Evolutionary conservation across 2,113 vertebrate species (phyloP).

Genomic region (Hydropotes inermis): DNA sequence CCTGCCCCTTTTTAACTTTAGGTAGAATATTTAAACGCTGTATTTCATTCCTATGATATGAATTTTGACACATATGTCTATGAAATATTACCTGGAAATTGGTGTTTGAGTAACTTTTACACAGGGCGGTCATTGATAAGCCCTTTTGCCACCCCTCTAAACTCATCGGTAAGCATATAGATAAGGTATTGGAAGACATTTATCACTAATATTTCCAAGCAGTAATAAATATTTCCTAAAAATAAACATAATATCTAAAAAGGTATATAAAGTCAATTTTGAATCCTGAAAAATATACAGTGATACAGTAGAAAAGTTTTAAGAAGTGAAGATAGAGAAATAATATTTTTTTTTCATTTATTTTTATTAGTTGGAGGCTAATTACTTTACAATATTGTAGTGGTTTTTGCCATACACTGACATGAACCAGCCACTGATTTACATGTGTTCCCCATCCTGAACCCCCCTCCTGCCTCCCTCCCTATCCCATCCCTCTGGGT

Average conservation of each 20-base stretch:
- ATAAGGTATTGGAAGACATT: not conserved
- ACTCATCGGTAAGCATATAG: not conserved
- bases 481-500: too few relatives aligned
- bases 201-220: not conserved
- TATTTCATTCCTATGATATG: not conserved
- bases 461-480: too few relatives aligned
- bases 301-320: not conserved
- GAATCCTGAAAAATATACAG: not conserved
- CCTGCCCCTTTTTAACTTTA: slow-evolving; percentile 33
- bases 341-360: not conserved
- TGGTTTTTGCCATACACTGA: too few relatives aligned
- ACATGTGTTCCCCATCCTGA: too few relatives aligned
- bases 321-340: not conserved
- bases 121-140: not conserved
- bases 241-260: not conserved
- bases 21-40: slow-evolving; percentile 30
- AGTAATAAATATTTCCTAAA: not conserved
- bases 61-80: slow-evolving; percentile 36
- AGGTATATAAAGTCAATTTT: not conserved
- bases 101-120: slow-evolving; percentile 4
- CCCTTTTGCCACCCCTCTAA: not conserved
- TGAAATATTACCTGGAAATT: slow-evolving; percentile 10
- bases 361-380: too few relatives aligned
- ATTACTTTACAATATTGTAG: too few relatives aligned
- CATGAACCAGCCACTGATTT: too few relatives aligned